phyloP scores from a whole-genome alignment of 2,888 invertebrate genomes.

The Lymantria monacha region DNA sequence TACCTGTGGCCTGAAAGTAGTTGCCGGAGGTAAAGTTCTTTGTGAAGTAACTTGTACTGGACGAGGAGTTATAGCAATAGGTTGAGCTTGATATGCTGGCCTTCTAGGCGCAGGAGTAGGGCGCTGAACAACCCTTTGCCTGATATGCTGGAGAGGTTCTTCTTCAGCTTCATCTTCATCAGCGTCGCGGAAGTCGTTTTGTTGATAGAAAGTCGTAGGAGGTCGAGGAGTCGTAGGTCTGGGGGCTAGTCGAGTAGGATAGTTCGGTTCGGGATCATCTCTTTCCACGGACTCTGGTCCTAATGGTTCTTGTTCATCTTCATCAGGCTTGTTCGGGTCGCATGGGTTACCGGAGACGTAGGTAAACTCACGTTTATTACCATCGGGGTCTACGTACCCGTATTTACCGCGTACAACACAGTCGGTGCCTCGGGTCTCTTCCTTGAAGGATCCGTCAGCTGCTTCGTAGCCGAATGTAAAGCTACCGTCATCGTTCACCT shows the following conservation, averaged over 20 bases:
- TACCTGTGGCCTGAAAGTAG: conserved; percentile 85
- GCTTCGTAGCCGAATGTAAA: conserved; percentile 93
- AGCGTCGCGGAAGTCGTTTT: conserved; percentile 86
- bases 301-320: conserved; percentile 81
- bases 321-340: conserved; percentile 90
- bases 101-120: conserved; percentile 64
- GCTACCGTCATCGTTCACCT: conserved; percentile 90
- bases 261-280: conserved; percentile 85
- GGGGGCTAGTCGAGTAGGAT: conserved; percentile 72
- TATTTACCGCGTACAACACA: conserved; percentile 94
- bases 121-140: conserved; percentile 74
- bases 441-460: conserved; percentile 93
- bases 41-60: conserved; percentile 76
- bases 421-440: conserved; percentile 92
- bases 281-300: conserved; percentile 82
- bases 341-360: conserved; percentile 94
- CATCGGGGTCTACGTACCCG: conserved; percentile 93
- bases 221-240: conserved; percentile 77
- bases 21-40: conserved; percentile 83
- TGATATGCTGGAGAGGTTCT: conserved; percentile 71
- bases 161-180: conserved; percentile 84
- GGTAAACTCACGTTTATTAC: conserved; percentile 92
- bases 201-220: conserved; percentile 87
- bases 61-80: conserved; percentile 83
- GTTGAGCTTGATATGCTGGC: conserved; percentile 73